These are phyloP conservation scores for Ceyx melanurus DNA, from an alignment of 2,113 vertebrate genomes.

Conservation along the genomic window DNA sequence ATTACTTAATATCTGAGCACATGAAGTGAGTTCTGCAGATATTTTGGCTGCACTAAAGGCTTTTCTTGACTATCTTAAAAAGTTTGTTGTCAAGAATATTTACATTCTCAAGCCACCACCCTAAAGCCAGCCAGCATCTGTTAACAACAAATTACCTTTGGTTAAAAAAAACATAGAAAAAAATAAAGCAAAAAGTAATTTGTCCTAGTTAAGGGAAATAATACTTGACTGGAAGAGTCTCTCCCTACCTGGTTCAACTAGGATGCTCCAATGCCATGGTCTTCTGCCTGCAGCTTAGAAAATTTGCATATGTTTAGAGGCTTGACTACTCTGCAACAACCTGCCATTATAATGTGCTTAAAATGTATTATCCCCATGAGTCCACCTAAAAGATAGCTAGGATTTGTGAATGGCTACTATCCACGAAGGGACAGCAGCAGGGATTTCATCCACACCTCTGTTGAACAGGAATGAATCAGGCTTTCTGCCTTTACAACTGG, in stretches of 20 bases:
- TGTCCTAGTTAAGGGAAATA: neutral
- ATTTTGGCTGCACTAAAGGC: slow-evolving; percentile 26
- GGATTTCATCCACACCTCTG: slow-evolving; percentile 15
- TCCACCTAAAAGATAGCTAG: neutral
- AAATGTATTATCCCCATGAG: neutral
- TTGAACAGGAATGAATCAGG: neutral
- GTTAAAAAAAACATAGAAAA: neutral
- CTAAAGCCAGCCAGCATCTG: slow-evolving; percentile 13
- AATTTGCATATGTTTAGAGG: neutral
- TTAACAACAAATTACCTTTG: slow-evolving; percentile 23
- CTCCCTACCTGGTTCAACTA: neutral
- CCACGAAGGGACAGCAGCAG: neutral
- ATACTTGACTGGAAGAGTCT: neutral
- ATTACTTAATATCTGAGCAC: neutral
- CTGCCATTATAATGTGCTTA: neutral
- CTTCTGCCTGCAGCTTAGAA: neutral
- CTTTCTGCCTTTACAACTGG: slow-evolving; percentile 11
- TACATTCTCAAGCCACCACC: neutral
- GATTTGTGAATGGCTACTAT: neutral
- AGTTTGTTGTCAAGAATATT: slow-evolving; percentile 48
- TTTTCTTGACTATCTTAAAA: slow-evolving; percentile 29
- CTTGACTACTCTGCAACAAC: neutral
- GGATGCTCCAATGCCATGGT: neutral
- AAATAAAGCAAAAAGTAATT: neutral
- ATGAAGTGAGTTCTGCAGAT: slow-evolving; percentile 2